Evolutionary conservation across 2,113 vertebrate genomes (phyloP).

Genomic region (Zonotrichia leucophrys): DNA sequence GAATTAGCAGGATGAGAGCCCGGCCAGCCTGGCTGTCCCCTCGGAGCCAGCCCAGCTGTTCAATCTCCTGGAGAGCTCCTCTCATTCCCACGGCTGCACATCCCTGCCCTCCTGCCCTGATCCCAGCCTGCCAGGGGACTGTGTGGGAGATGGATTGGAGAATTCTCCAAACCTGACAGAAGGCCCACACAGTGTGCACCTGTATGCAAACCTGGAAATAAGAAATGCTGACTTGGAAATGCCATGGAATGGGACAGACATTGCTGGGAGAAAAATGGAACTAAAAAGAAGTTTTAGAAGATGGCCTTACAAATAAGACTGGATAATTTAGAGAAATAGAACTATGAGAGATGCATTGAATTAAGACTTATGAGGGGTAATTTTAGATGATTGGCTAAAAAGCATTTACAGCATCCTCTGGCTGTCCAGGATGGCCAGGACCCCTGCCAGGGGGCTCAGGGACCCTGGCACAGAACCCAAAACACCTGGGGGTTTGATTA

Average conservation of each 20-base stretch:
- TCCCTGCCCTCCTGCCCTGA: background rate
- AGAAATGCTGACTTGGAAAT: background rate
- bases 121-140: fast-evolving
- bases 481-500: no score
- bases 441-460: no score
- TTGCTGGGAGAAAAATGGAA: background rate
- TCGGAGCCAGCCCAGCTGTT: background rate
- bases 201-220: background rate
- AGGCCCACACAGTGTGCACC: background rate
- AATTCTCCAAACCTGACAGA: background rate
- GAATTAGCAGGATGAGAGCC: background rate
- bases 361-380: background rate
- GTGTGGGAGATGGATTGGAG: background rate
- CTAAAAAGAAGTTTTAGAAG: background rate
- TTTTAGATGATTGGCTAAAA: background rate
- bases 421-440: no score
- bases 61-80: background rate
- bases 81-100: background rate
- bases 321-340: background rate
- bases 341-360: background rate
- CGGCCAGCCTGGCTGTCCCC: background rate
- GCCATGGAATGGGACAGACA: background rate
- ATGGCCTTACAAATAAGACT: background rate
- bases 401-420: background rate
- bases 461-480: no score